phyloP scores from a whole-genome alignment of 2,113 vertebrate species.

The Smithornis capensis region DNA sequence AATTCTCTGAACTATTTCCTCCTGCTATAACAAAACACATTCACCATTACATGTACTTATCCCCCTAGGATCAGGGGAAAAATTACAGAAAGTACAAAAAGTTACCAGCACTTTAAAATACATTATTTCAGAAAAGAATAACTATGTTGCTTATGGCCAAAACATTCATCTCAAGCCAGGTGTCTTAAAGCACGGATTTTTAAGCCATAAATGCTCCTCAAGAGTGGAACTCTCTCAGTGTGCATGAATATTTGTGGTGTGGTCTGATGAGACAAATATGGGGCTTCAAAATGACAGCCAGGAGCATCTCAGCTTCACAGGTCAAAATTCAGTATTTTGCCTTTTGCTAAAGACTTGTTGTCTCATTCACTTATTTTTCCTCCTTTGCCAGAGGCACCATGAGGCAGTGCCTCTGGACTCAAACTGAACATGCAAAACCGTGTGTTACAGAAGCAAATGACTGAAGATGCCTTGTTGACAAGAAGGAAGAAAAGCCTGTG shows the following conservation, averaged over 20 bases:
- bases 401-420: rapidly evolving
- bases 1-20: not conserved
- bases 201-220: not conserved
- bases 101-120: not conserved
- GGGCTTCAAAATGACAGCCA: not conserved
- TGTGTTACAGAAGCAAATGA: not conserved
- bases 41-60: not conserved
- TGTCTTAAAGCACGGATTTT: not conserved
- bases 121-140: not conserved
- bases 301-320: not conserved
- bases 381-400: not conserved
- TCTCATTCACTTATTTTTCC: not conserved
- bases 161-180: not conserved
- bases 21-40: not conserved
- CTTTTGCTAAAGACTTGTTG: not conserved
- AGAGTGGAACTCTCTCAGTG: rapidly evolving
- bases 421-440: not conserved
- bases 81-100: not conserved
- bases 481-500: not conserved
- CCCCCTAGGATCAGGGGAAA: not conserved
- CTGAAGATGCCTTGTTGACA: not conserved
- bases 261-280: not conserved
- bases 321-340: not conserved
- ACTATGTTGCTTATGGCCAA: not conserved
- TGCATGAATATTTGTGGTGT: rapidly evolving